A percentile compares a stretch with the other conserved stretches of the same genome.
These are phyloP conservation scores for Coelinius sp. DNA, from an alignment of 2,888 invertebrate species.

Conservation along the genomic window DNA sequence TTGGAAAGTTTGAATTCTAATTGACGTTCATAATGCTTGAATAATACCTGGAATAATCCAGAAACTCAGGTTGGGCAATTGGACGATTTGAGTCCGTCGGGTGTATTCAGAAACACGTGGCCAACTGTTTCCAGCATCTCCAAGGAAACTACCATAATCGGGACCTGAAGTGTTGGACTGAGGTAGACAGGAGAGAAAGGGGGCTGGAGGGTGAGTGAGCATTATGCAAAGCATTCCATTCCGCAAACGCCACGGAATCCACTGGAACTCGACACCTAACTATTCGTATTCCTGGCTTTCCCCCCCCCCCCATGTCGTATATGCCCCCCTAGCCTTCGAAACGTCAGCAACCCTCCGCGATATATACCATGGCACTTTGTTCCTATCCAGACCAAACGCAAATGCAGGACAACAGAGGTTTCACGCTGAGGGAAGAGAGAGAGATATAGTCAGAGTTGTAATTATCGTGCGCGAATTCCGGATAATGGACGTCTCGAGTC, in stretches of 20 bases:
- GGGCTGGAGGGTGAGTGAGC: slow-evolving; percentile 28
- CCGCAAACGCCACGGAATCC: slow-evolving; percentile 57
- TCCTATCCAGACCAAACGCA: background rate
- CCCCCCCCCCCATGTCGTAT: slow-evolving; percentile 26
- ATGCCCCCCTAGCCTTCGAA: slow-evolving; percentile 21
- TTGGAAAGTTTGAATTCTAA: background rate
- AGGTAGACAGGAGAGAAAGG: background rate
- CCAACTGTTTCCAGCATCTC: background rate
- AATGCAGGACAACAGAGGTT: background rate
- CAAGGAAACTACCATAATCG: background rate
- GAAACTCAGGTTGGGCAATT: slow-evolving; percentile 50
- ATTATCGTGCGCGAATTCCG: slow-evolving; percentile 57
- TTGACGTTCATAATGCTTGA: background rate
- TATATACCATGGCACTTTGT: slow-evolving; percentile 28
- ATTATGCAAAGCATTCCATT: slow-evolving; percentile 66
- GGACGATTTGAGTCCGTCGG: slow-evolving; percentile 57
- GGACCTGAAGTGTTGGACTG: slow-evolving; percentile 38
- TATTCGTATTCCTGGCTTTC: slow-evolving; percentile 51
- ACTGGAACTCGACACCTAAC: slow-evolving; percentile 60
- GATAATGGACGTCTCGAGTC: slow-evolving; percentile 56
- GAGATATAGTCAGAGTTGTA: slow-evolving; percentile 45
- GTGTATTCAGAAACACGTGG: slow-evolving; percentile 33
- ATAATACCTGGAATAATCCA: background rate
- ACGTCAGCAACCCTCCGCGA: slow-evolving; percentile 27
- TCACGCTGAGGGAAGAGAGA: background rate